A percentile compares a stretch with the other conserved stretches of the same genome.
Conservation (phyloP, 2,888 invertebrate genomes). For the Rotaria socialis region DNA sequence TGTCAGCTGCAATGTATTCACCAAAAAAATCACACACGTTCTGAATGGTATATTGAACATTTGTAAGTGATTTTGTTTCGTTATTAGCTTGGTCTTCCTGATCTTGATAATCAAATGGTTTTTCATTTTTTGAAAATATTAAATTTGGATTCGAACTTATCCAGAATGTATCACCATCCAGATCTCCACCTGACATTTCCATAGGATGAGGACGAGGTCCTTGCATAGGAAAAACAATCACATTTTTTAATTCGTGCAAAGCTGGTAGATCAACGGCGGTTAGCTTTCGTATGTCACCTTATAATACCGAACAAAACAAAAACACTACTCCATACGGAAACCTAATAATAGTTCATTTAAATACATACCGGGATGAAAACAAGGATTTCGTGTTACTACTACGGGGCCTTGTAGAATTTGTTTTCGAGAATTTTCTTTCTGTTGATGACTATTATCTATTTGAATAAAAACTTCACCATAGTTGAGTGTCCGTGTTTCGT, state of each 20-base stretch:
- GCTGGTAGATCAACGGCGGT: background rate
- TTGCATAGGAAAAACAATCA: background rate
- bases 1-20: background rate
- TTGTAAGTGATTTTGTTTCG: background rate
- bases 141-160: background rate
- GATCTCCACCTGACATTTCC: slow-evolving; percentile 3
- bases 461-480: slow-evolving; percentile 4
- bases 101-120: background rate
- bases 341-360: background rate
- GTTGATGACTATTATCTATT: background rate
- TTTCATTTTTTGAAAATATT: background rate
- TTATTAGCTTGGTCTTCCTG: background rate
- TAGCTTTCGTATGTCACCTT: background rate
- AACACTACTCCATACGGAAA: background rate
- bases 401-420: background rate
- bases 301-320: background rate
- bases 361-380: slow-evolving; percentile 17
- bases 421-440: background rate
- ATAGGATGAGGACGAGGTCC: background rate
- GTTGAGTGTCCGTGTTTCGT: background rate
- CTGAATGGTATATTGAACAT: background rate
- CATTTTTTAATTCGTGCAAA: background rate
- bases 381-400: background rate
- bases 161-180: background rate
- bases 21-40: background rate